A percentile compares a stretch with the other conserved stretches of the same genome.
phyloP scores from a whole-genome alignment of 1,140 invertebrate genomes.

The Wiebesia pumilae region DNA sequence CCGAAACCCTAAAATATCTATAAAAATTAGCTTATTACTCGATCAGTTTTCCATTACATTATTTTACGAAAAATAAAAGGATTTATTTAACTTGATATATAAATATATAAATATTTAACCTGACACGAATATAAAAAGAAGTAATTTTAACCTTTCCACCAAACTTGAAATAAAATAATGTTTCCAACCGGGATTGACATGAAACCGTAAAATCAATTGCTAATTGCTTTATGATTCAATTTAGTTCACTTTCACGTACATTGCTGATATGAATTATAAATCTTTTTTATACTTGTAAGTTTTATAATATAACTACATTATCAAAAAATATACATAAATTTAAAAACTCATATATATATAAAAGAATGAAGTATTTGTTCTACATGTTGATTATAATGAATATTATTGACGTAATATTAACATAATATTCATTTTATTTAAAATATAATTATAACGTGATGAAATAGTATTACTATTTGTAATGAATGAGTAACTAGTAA shows the following conservation, averaged over 20 bases:
- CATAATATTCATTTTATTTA: no score
- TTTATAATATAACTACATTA: neutral
- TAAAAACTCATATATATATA: no score
- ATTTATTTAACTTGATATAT: no score
- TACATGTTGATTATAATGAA: no score
- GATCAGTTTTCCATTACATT: neutral
- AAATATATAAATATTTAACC: neutral
- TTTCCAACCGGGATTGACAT: neutral
- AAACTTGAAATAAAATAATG: conserved; percentile 38
- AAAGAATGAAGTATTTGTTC: no score
- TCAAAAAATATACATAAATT: no score
- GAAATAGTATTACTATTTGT: no score
- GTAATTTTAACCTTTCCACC: conserved; percentile 6
- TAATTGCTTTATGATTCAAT: conserved; percentile 43
- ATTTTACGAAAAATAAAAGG: neutral
- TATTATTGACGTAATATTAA: no score
- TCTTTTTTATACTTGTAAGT: neutral
- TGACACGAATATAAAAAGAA: neutral
- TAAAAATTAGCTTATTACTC: neutral
- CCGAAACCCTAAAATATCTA: no score
- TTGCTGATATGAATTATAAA: neutral
- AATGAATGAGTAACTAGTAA: no score
- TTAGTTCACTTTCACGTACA: neutral
- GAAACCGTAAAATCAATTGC: conserved; percentile 26
- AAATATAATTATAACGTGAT: no score